Conservation (phyloP, 1,140 invertebrate species). For the Linepithema humile region DNA sequence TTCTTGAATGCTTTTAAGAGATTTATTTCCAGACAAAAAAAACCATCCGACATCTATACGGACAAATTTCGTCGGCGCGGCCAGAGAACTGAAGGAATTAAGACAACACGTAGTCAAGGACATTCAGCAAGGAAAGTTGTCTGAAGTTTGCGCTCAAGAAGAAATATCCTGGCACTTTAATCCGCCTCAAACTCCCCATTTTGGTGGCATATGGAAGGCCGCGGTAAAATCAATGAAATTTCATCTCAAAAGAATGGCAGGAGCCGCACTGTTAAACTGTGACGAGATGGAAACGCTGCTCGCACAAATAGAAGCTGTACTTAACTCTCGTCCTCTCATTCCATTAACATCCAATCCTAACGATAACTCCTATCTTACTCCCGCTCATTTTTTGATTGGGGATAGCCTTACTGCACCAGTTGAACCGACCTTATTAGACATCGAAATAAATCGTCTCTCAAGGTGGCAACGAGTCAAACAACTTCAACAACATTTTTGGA, state of each 20-base stretch:
- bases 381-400: too few species aligned
- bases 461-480: too few species aligned
- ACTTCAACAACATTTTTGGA: constrained; percentile 68
- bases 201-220: neutral
- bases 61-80: too few species aligned
- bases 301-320: constrained; percentile 66
- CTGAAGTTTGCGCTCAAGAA: neutral
- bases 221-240: neutral
- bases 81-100: neutral
- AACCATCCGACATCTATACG: neutral
- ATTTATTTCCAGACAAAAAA: neutral
- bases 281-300: constrained; percentile 68
- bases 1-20: neutral
- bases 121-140: neutral
- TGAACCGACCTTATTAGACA: neutral
- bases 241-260: neutral
- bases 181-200: neutral
- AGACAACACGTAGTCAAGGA: neutral
- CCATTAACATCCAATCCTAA: constrained; percentile 62
- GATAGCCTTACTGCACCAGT: constrained; percentile 6
- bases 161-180: neutral
- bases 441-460: neutral
- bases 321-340: constrained; percentile 70
- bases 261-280: constrained; percentile 31
- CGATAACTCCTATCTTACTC: constrained; percentile 72